Percentiles rank a stretch among this genome's conserved stretches.
Conservation (phyloP, 2,113 vertebrate species). For the Hemiscyllium ocellatum region DNA sequence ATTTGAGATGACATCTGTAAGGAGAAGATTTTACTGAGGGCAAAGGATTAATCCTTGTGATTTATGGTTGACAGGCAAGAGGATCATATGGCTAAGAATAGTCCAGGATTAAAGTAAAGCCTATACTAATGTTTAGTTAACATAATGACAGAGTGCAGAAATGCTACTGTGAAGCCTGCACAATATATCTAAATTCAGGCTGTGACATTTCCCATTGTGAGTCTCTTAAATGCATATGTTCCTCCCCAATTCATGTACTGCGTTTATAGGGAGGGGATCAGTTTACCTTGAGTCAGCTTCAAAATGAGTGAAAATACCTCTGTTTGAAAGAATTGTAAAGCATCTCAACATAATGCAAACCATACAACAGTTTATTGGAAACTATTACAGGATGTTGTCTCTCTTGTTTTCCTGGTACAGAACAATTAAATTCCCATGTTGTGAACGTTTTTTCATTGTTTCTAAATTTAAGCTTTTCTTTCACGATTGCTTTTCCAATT, state of each 20-base stretch:
- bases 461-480: not conserved
- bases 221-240: not conserved
- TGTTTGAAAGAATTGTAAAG: not conserved
- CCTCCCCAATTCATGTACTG: slow-evolving; percentile 14
- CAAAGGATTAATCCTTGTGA: slow-evolving; percentile 35
- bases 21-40: slow-evolving; percentile 12
- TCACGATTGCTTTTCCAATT: not conserved
- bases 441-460: not conserved
- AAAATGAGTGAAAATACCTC: not conserved
- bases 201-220: slow-evolving; percentile 22
- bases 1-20: slow-evolving; percentile 10
- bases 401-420: too few species aligned
- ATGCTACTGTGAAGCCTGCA: slow-evolving; percentile 28
- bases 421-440: not conserved
- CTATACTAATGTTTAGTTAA: slow-evolving; percentile 36
- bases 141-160: slow-evolving; percentile 34
- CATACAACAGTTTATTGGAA: not conserved
- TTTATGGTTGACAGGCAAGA: slow-evolving; percentile 35
- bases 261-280: slow-evolving; percentile 19
- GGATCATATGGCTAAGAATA: slow-evolving; percentile 37
- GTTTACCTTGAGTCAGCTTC: not conserved
- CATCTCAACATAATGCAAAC: not conserved
- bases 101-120: slow-evolving; percentile 36
- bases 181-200: not conserved
- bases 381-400: too few species aligned